Percentiles rank a stretch among this genome's conserved stretches.
phyloP scores from a whole-genome alignment of 2,888 invertebrate genomes.

The Acleris holmiana region DNA sequence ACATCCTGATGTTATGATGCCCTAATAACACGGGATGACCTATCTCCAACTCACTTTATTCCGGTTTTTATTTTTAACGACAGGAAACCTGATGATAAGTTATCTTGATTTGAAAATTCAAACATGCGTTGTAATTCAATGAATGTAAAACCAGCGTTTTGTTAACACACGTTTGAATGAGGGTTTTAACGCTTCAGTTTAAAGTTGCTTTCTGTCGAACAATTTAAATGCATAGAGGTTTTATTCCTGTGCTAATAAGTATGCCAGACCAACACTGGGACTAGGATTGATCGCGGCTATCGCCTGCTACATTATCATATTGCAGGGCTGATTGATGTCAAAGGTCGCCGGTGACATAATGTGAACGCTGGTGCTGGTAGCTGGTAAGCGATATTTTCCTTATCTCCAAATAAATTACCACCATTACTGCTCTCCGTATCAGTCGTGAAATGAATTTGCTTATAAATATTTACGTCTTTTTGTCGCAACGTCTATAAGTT shows the following conservation, averaged over 20 bases:
- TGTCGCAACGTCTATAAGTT: conserved; percentile 1
- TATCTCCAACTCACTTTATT: conserved; percentile 23
- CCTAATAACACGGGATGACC: conserved; percentile 31
- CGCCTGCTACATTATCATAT: conserved; percentile 52
- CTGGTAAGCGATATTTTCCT: conserved; percentile 37
- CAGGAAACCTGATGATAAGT: conserved; percentile 27
- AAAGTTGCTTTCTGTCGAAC: conserved; percentile 1
- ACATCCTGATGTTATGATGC: conserved; percentile 33
- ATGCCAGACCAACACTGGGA: conserved; percentile 44
- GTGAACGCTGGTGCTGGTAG: conserved; percentile 23
- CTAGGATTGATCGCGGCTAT: conserved; percentile 41
- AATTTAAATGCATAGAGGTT: neutral
- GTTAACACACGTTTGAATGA: neutral
- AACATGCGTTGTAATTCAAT: conserved; percentile 30
- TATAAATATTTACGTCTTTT: conserved; percentile 1
- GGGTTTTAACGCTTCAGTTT: conserved; percentile 2
- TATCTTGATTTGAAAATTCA: conserved; percentile 31
- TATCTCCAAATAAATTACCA: conserved; percentile 21
- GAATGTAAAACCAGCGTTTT: conserved; percentile 12
- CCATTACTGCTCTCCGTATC: conserved; percentile 9
- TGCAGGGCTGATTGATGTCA: conserved; percentile 67
- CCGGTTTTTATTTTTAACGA: conserved; percentile 32
- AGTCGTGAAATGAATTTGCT: conserved; percentile 1
- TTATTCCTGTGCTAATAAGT: conserved; percentile 26
- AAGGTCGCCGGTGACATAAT: conserved; percentile 54